A percentile compares a stretch with the other conserved stretches of the same genome.
These are phyloP conservation scores for Salvelinus namaycush DNA, from an alignment of 2,113 vertebrate species.

Conservation along the genomic window DNA sequence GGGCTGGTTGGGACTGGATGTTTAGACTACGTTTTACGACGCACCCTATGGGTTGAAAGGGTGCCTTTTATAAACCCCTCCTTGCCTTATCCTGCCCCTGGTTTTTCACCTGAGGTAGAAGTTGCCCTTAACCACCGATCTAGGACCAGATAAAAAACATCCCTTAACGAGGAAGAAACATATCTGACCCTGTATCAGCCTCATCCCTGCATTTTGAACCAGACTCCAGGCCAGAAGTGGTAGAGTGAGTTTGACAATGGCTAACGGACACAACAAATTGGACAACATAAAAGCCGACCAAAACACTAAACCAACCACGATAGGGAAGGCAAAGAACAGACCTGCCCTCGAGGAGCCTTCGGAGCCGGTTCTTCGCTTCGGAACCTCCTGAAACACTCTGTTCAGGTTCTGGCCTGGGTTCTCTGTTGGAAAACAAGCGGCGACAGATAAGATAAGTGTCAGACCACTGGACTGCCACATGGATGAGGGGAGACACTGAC, in stretches of 20 bases:
- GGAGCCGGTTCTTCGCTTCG: slow-evolving; percentile 94
- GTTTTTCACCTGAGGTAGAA: background rate
- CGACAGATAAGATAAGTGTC: slow-evolving; percentile 84
- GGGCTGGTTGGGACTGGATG: background rate
- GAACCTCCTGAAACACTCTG: slow-evolving; percentile 95
- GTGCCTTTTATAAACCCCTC: background rate
- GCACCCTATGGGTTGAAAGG: background rate
- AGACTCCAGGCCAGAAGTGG: slow-evolving; percentile 88
- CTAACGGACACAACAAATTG: slow-evolving; percentile 63
- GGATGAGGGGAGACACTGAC: background rate
- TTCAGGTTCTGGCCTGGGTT: slow-evolving; percentile 97
- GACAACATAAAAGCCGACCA: slow-evolving; percentile 27
- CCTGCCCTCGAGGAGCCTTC: slow-evolving; percentile 91
- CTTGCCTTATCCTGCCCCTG: background rate
- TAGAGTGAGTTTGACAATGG: slow-evolving; percentile 6
- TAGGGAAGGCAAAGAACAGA: slow-evolving; percentile 82
- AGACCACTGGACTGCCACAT: slow-evolving; percentile 33
- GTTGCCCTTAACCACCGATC: background rate
- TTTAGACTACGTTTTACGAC: background rate
- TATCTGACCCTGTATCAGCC: background rate
- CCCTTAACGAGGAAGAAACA: background rate
- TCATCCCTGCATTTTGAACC: slow-evolving; percentile 73
- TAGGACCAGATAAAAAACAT: background rate
- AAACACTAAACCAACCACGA: slow-evolving; percentile 75
- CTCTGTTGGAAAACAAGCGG: slow-evolving; percentile 96